Conservation (phyloP, 1,140 invertebrate genomes). For the Calliphora vicina region DNA sequence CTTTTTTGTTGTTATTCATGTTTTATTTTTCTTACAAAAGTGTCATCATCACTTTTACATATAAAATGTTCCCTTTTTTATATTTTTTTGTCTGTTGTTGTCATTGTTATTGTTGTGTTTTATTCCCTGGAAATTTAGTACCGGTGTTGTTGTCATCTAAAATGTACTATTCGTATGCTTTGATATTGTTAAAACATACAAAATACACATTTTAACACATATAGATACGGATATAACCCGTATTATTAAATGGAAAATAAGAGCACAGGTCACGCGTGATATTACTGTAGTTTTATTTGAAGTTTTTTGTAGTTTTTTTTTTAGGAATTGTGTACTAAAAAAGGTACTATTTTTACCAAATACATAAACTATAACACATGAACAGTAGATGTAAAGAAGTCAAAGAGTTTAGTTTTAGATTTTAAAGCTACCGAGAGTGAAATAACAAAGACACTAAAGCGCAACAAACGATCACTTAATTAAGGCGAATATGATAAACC, state of each 20-base stretch:
- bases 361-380: background rate
- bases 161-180: background rate
- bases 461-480: background rate
- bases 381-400: background rate
- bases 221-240: background rate
- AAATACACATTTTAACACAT: no score
- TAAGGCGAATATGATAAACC: background rate
- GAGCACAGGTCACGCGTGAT: conserved; percentile 27
- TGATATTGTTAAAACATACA: background rate
- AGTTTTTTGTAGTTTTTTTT: background rate
- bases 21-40: conserved; percentile 1
- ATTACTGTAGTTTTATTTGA: background rate
- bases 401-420: background rate
- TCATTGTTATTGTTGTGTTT: background rate
- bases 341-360: background rate
- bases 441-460: background rate
- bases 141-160: background rate
- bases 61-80: conserved; percentile 19
- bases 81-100: background rate
- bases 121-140: conserved; percentile 23
- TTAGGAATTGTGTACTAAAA: no score
- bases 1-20: background rate
- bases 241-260: conserved; percentile 28
- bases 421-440: background rate
- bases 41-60: conserved; percentile 17